Evolutionary conservation across 2,888 invertebrate genomes (phyloP).

Genomic region (Tromatobia lineatoria): DNA sequence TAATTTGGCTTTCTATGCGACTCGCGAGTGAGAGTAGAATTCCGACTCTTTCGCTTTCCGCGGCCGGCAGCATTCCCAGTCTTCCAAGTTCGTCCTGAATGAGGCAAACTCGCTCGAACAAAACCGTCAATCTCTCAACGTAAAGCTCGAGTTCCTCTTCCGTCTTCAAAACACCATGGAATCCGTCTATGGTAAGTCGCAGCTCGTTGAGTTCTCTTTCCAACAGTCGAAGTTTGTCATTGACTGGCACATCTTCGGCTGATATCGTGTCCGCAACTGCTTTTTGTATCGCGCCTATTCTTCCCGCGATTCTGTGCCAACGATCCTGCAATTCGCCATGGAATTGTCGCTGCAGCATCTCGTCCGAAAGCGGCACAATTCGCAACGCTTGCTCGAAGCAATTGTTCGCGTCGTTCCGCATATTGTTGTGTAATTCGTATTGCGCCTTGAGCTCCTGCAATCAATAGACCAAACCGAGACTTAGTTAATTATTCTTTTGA

Average conservation of each 20-base stretch:
- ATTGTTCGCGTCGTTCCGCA: constrained; percentile 90
- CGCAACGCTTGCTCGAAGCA: constrained; percentile 92
- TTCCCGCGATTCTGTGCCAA: constrained; percentile 89
- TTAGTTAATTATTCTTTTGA: constrained; percentile 47
- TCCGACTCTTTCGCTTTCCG: constrained; percentile 92
- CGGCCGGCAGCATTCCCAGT: constrained; percentile 90
- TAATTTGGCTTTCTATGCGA: constrained; percentile 90
- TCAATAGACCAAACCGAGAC: constrained; percentile 37
- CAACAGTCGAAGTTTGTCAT: constrained; percentile 91
- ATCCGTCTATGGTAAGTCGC: constrained; percentile 89
- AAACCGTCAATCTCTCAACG: constrained; percentile 92
- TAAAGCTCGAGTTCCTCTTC: constrained; percentile 94
- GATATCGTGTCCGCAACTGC: constrained; percentile 90
- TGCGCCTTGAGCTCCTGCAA: constrained; percentile 93
- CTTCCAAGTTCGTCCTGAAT: constrained; percentile 93
- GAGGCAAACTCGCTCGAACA: constrained; percentile 91
- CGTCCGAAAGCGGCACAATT: constrained; percentile 93
- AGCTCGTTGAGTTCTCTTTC: constrained; percentile 93
- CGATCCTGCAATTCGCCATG: constrained; percentile 92
- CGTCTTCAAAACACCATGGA: constrained; percentile 93
- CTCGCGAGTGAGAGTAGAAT: constrained; percentile 90
- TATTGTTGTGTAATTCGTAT: constrained; percentile 93
- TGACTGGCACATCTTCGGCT: constrained; percentile 90
- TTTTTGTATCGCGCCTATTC: constrained; percentile 89
- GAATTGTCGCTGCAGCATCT: constrained; percentile 92